Conservation (phyloP, 1,140 invertebrate genomes). For the Phortica variegata region DNA sequence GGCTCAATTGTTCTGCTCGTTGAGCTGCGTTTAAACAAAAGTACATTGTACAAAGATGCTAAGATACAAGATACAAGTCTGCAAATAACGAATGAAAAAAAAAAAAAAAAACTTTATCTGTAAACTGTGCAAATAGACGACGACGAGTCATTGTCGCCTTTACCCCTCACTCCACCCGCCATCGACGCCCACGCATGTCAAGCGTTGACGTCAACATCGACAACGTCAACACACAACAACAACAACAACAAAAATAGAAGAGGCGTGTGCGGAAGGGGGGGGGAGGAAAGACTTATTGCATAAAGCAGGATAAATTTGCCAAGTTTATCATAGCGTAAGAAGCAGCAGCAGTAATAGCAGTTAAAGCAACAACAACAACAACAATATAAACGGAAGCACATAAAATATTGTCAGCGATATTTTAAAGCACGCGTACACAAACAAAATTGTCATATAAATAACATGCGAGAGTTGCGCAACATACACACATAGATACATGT, state of each 20-base stretch:
- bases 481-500: neutral
- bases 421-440: slow-evolving; percentile 43
- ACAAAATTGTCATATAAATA: slow-evolving; percentile 55
- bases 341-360: neutral
- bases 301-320: slow-evolving; percentile 54
- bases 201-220: no score
- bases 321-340: slow-evolving; percentile 46
- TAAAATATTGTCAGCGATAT: slow-evolving; percentile 53
- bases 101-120: slow-evolving; percentile 4
- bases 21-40: no score
- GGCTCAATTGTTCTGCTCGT: no score
- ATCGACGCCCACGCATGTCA: no score
- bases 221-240: no score
- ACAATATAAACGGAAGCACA: slow-evolving; percentile 45
- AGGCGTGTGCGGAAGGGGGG: neutral
- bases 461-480: slow-evolving; percentile 20
- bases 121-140: slow-evolving; percentile 50
- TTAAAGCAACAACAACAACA: no score
- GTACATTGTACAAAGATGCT: no score
- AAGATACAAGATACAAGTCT: no score
- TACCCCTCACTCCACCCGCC: no score
- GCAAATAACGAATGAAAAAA: no score
- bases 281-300: slow-evolving; percentile 43
- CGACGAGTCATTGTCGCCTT: no score
- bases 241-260: no score